A percentile compares a stretch with the other conserved stretches of the same genome.
These are phyloP conservation scores for Acleris emargana DNA, from an alignment of 2,888 invertebrate species.

Conservation along the genomic window DNA sequence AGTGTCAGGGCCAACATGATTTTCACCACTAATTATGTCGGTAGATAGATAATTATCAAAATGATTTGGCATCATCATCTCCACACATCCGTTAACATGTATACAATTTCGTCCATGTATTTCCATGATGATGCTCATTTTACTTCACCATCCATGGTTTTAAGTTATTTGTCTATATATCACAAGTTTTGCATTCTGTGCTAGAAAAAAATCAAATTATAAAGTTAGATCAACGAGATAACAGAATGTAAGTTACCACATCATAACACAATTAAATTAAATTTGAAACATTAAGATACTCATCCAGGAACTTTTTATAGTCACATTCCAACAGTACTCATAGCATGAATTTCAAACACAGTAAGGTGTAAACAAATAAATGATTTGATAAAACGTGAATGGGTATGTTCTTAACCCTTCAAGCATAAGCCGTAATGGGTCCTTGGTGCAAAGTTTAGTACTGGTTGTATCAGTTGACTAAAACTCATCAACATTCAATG, in stretches of 20 bases:
- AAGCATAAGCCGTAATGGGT: no score
- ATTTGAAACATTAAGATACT: slow-evolving; percentile 38
- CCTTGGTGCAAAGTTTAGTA: no score
- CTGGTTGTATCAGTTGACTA: no score
- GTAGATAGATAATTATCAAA: slow-evolving; percentile 42
- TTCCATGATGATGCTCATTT: slow-evolving; percentile 55
- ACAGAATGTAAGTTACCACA: slow-evolving; percentile 9
- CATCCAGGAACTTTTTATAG: slow-evolving; percentile 38
- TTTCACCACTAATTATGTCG: slow-evolving; percentile 61
- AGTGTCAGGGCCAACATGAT: slow-evolving; percentile 61
- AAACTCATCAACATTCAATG: no score
- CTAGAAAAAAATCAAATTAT: slow-evolving; percentile 58
- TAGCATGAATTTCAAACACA: slow-evolving; percentile 49
- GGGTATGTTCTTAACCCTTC: neutral
- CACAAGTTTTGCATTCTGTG: slow-evolving; percentile 47
- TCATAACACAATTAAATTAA: slow-evolving; percentile 39
- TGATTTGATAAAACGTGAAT: neutral
- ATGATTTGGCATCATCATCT: slow-evolving; percentile 53
- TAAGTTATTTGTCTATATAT: slow-evolving; percentile 40
- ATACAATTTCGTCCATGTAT: slow-evolving; percentile 42
- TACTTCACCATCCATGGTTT: slow-evolving; percentile 75
- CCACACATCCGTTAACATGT: slow-evolving; percentile 48
- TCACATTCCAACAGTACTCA: slow-evolving; percentile 52
- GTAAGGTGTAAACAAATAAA: slow-evolving; percentile 17
- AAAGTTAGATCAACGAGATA: slow-evolving; percentile 23